Conservation (phyloP, 2,888 invertebrate genomes). For the Sphaeridia pumilis region DNA sequence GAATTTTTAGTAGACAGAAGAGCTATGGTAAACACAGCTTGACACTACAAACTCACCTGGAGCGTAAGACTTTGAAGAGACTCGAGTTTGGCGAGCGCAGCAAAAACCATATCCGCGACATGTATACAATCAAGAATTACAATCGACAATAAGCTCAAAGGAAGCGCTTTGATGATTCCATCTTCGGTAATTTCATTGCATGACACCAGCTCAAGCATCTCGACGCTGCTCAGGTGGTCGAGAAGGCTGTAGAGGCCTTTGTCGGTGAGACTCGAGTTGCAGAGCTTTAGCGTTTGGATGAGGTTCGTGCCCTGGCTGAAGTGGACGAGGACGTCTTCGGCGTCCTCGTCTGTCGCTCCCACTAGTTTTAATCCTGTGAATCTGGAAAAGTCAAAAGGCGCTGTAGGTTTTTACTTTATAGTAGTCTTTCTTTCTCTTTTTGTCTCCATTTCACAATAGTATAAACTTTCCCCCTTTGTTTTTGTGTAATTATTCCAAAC, state of each 20-base stretch:
- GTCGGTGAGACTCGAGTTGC: slow-evolving; percentile 83
- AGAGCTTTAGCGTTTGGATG: slow-evolving; percentile 61
- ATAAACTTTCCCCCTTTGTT: too few relatives aligned
- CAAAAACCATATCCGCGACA: slow-evolving; percentile 91
- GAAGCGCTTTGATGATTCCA: slow-evolving; percentile 70
- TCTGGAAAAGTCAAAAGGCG: slow-evolving; percentile 17
- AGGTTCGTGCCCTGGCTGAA: slow-evolving; percentile 32
- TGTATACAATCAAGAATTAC: slow-evolving; percentile 94
- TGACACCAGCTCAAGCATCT: slow-evolving; percentile 78
- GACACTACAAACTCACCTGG: slow-evolving; percentile 27
- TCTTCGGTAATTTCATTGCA: slow-evolving; percentile 64
- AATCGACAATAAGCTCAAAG: slow-evolving; percentile 80
- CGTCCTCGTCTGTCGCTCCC: slow-evolving; percentile 34
- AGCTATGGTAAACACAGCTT: too few relatives aligned
- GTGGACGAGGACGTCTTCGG: slow-evolving; percentile 35
- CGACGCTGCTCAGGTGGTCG: slow-evolving; percentile 56
- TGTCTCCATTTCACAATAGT: too few relatives aligned
- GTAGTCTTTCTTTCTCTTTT: too few relatives aligned
- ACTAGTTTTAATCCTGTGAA: slow-evolving; percentile 31
- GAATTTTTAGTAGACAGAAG: too few relatives aligned
- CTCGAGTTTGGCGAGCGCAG: slow-evolving; percentile 84
- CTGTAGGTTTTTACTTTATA: too few relatives aligned
- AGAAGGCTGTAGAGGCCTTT: slow-evolving; percentile 74
- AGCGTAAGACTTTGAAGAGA: slow-evolving; percentile 43
- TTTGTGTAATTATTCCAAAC: too few relatives aligned